Conservation (phyloP, 2,113 vertebrate species). For the Empidonax traillii region DNA sequence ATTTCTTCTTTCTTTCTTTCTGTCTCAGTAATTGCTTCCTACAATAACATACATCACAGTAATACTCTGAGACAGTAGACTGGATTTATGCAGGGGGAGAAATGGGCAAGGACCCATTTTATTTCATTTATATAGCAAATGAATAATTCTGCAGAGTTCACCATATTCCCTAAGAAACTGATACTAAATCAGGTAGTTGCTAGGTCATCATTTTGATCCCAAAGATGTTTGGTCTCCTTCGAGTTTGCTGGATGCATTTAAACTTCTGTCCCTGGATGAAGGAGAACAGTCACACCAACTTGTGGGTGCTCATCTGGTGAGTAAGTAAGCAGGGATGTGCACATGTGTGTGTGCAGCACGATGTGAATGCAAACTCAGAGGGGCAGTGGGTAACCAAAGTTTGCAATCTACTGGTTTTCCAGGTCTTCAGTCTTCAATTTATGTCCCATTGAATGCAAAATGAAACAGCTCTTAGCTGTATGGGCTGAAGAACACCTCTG, state of each 20-base stretch:
- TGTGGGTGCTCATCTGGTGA: background rate
- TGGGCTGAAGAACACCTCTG: background rate
- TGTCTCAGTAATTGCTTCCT: background rate
- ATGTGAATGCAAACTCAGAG: background rate
- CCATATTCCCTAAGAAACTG: background rate
- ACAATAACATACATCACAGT: background rate
- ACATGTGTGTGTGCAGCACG: background rate
- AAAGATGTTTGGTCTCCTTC: background rate
- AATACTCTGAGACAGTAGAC: background rate
- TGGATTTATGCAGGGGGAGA: background rate
- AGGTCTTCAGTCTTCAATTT: background rate
- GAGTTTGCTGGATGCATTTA: background rate
- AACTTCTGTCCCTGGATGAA: background rate
- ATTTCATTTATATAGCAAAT: background rate
- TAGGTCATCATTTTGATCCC: background rate
- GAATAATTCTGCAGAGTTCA: background rate
- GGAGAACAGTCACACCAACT: background rate
- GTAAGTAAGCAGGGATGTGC: background rate
- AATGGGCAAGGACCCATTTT: conserved; percentile 2
- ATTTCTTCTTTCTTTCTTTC: background rate
- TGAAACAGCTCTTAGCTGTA: background rate
- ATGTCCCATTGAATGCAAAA: background rate
- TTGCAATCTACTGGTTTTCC: background rate
- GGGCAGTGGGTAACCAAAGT: background rate
- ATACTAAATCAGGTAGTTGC: background rate